These are phyloP conservation scores for Eulimnadia texana DNA, from an alignment of 1,140 invertebrate genomes.

Conservation along the genomic window DNA sequence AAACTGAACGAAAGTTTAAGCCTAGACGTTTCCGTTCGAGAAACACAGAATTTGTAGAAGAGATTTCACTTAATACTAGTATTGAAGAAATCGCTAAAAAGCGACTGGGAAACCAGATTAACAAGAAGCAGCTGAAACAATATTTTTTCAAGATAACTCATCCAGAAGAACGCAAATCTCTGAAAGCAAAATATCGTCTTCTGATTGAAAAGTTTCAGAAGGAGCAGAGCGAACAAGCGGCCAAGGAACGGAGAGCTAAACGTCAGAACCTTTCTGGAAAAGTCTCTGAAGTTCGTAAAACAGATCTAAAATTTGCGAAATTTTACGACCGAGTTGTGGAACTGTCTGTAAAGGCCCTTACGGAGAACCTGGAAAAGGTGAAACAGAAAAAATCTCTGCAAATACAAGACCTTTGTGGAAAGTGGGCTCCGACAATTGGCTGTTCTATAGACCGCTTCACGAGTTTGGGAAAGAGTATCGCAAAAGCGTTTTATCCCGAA, in stretches of 20 bases:
- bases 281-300: neutral
- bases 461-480: slow-evolving; percentile 16
- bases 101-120: neutral
- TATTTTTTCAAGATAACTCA: neutral
- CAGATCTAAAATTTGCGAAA: neutral
- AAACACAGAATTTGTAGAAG: neutral
- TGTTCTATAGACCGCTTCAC: slow-evolving; percentile 18
- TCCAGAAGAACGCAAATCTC: neutral
- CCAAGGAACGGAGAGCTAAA: neutral
- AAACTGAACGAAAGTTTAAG: neutral
- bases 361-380: neutral
- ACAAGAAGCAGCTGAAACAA: neutral
- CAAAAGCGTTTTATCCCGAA: slow-evolving; percentile 9
- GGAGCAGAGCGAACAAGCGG: slow-evolving; percentile 1
- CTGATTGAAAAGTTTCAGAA: neutral
- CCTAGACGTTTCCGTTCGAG: neutral
- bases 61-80: neutral
- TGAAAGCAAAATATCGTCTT: neutral
- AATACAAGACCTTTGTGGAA: slow-evolving; percentile 15
- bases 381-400: slow-evolving; percentile 2
- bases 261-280: neutral
- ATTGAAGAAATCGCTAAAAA: neutral
- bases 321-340: neutral
- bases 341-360: neutral
- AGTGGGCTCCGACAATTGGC: slow-evolving; percentile 20